Evolutionary conservation across 2,888 invertebrate genomes (phyloP).

Genomic region (Amorpha juglandis): DNA sequence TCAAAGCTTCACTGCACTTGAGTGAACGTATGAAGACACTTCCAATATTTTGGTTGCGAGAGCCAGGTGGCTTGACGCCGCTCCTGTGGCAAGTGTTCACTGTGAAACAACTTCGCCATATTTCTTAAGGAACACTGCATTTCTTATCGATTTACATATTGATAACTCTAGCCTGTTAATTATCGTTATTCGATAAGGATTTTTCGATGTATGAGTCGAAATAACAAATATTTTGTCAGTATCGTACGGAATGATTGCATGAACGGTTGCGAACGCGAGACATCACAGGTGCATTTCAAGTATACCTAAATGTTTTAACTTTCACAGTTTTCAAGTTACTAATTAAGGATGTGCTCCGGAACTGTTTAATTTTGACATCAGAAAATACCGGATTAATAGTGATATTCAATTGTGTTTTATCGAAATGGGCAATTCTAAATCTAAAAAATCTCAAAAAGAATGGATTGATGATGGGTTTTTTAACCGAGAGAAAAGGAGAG

Average conservation of each 20-base stretch:
- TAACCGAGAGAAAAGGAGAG: constrained; percentile 69
- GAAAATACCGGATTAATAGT: neutral
- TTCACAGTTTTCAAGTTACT: constrained; percentile 6
- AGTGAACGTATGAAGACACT: neutral
- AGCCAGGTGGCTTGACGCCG: neutral
- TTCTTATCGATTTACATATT: constrained; percentile 47
- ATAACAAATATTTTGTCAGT: constrained; percentile 58
- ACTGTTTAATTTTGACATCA: constrained; percentile 9
- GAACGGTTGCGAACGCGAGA: constrained; percentile 38
- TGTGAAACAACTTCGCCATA: constrained; percentile 31
- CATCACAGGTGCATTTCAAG: constrained; percentile 12
- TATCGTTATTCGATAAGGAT: constrained; percentile 62
- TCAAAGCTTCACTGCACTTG: constrained; percentile 32
- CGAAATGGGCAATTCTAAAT: constrained; percentile 74
- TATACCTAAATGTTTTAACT: neutral
- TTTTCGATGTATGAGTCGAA: constrained; percentile 52
- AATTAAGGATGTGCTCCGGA: constrained; percentile 40
- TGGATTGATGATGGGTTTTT: constrained; percentile 67
- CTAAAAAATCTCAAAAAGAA: constrained; percentile 68
- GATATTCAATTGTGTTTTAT: constrained; percentile 32
- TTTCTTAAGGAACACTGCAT: constrained; percentile 54
- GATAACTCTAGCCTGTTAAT: constrained; percentile 59
- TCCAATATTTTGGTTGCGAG: neutral
- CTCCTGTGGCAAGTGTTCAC: neutral
- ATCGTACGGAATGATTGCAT: constrained; percentile 47